Evolutionary conservation across 1,140 invertebrate genomes (phyloP).

Genomic region (Leptinotarsa lineolata): DNA sequence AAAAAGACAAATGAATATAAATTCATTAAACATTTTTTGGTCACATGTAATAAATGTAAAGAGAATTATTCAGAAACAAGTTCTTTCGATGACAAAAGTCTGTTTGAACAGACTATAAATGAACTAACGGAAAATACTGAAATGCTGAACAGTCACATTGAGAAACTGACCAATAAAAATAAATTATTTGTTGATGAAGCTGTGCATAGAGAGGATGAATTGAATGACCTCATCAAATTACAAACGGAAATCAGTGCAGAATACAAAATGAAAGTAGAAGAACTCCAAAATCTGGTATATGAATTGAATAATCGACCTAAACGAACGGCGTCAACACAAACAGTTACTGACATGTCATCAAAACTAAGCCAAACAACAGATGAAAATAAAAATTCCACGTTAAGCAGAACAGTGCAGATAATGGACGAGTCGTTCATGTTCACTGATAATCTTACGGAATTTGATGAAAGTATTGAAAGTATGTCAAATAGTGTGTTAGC

Average conservation of each 20-base stretch:
- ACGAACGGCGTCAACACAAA: neutral
- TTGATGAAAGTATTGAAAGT: no score
- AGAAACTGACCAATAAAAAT: neutral
- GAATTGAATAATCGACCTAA: neutral
- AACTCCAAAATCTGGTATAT: neutral
- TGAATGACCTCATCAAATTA: neutral
- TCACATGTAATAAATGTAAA: no score
- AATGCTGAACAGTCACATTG: conserved; percentile 1
- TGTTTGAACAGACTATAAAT: conserved; percentile 6
- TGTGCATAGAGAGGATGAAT: neutral
- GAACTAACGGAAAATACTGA: neutral
- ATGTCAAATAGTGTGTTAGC: no score
- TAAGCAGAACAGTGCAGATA: no score
- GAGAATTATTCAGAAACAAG: neutral
- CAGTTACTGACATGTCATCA: neutral
- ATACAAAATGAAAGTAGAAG: neutral
- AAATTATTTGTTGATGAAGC: conserved; percentile 3
- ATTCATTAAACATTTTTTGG: neutral
- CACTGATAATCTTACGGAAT: no score
- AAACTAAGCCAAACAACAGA: neutral
- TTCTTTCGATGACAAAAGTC: neutral
- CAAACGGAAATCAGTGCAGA: neutral
- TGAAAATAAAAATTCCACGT: no score
- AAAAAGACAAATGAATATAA: neutral
- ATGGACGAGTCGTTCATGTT: no score